Evolutionary conservation across 2,888 invertebrate genomes (phyloP).

Genomic region (Aphodius sticticus): DNA sequence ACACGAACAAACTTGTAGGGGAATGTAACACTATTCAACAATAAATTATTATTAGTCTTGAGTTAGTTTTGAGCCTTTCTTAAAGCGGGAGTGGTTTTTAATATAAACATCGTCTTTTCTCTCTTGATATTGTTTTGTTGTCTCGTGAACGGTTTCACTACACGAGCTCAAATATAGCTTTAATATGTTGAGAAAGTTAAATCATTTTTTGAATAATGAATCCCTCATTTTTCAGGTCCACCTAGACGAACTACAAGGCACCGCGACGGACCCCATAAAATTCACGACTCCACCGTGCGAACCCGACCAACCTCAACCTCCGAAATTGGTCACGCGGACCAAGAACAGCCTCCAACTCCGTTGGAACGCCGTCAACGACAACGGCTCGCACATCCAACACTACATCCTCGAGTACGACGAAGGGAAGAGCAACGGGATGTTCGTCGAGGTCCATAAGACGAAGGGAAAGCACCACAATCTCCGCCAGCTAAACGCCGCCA

Average conservation of each 20-base stretch:
- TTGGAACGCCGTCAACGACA: constrained; percentile 78
- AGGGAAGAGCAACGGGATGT: constrained; percentile 71
- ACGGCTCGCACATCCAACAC: constrained; percentile 79
- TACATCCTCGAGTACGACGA: constrained; percentile 83
- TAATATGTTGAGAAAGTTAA: too few species aligned
- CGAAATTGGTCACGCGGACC: constrained; percentile 75
- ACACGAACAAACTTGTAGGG: too few species aligned
- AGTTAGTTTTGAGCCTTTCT: too few species aligned
- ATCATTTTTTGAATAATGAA: too few species aligned
- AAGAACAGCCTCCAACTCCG: constrained; percentile 76
- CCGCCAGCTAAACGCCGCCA: constrained; percentile 79
- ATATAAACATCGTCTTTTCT: too few species aligned
- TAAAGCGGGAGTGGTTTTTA: too few species aligned
- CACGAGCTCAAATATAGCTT: too few species aligned
- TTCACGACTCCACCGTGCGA: constrained; percentile 85
- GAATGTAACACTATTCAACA: too few species aligned
- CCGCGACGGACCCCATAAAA: constrained; percentile 78
- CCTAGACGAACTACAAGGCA: constrained; percentile 77
- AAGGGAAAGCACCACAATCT: constrained; percentile 79
- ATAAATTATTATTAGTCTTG: too few species aligned
- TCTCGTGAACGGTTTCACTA: too few species aligned
- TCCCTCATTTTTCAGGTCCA: constrained; percentile 61
- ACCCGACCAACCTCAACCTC: constrained; percentile 77
- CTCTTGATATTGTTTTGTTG: too few species aligned
- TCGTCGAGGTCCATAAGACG: constrained; percentile 76